phyloP scores from a whole-genome alignment of 2,113 vertebrate species.

The Dolichotis patagonum region DNA sequence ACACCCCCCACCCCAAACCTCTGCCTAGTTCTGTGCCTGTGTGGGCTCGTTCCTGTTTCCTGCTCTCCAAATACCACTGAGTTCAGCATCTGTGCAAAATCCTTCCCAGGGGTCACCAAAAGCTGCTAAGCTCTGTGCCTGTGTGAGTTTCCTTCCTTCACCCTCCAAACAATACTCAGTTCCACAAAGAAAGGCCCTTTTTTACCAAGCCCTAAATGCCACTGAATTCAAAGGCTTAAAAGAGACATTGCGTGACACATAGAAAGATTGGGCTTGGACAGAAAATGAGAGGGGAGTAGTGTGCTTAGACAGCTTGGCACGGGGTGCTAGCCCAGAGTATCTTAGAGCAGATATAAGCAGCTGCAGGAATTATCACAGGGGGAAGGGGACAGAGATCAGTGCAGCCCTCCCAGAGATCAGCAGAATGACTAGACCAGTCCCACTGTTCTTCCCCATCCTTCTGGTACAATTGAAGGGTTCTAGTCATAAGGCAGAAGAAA shows the following conservation, averaged over 20 bases:
- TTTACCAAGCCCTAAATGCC: background rate
- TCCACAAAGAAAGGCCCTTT: background rate
- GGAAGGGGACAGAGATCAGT: background rate
- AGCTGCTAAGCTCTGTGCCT: background rate
- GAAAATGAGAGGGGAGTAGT: background rate
- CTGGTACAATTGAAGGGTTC: background rate
- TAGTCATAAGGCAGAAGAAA: background rate
- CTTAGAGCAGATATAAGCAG: background rate
- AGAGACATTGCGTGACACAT: background rate
- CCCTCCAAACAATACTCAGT: background rate
- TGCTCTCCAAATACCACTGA: background rate
- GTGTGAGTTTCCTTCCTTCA: background rate
- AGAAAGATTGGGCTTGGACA: background rate
- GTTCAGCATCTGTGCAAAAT: background rate
- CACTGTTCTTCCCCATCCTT: background rate
- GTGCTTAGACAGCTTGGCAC: too few species aligned
- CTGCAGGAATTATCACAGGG: background rate
- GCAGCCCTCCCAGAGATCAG: background rate
- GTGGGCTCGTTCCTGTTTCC: background rate
- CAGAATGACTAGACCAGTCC: background rate
- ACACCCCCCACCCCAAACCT: background rate
- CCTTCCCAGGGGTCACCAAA: background rate
- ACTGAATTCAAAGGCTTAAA: background rate
- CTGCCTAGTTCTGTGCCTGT: background rate
- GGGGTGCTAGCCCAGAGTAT: background rate